Conservation (phyloP, 2,797 vertebrate species). For the Lacerta agilis region DNA sequence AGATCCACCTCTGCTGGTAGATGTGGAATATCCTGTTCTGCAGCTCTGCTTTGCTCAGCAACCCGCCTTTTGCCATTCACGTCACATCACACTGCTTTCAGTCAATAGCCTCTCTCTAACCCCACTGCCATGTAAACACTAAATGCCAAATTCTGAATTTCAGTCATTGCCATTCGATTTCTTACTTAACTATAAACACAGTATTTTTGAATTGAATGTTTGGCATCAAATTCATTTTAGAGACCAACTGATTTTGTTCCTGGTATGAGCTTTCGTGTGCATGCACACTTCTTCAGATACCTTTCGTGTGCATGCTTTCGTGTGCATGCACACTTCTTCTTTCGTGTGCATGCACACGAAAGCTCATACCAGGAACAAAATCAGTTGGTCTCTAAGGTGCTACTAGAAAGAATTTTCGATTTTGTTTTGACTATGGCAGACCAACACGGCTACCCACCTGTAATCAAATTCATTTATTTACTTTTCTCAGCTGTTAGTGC, state of each 20-base stretch:
- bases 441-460: no score
- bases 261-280: no score
- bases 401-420: no score
- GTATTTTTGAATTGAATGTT: neutral
- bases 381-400: no score
- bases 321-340: no score
- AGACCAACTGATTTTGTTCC: no score
- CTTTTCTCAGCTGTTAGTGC: neutral
- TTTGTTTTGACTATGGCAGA: no score
- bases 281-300: no score
- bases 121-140: neutral
- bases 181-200: neutral
- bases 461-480: neutral
- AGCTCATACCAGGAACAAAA: no score
- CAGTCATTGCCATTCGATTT: neutral
- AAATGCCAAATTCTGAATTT: neutral
- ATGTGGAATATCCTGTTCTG: conserved; percentile 8
- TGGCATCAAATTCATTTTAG: neutral
- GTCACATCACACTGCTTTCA: neutral
- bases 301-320: no score
- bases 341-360: no score
- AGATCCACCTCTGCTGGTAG: neutral
- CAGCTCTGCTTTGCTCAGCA: neutral
- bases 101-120: neutral
- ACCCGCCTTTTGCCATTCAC: neutral